Evolutionary conservation across 1,140 invertebrate genomes (phyloP).

Genomic region (Drosophila prosaltans): DNA sequence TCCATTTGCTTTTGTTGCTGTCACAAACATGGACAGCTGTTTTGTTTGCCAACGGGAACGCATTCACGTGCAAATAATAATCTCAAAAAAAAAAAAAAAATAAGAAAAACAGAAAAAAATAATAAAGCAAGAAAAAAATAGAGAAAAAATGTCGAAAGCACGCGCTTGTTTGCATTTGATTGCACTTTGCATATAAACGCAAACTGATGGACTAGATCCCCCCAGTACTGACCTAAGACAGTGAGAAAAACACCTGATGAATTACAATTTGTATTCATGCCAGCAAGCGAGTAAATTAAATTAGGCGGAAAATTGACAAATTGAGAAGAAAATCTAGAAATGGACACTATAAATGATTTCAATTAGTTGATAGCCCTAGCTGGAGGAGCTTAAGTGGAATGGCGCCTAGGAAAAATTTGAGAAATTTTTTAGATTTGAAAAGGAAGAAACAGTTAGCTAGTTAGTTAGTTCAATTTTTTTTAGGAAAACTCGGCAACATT

Average conservation of each 20-base stretch:
- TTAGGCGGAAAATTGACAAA: conserved; percentile 7
- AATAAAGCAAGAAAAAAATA: conserved; percentile 21
- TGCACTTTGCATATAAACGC: conserved; percentile 59
- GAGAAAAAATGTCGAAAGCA: conserved; percentile 48
- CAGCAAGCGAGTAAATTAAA: not conserved
- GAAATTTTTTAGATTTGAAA: no score
- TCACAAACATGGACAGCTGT: conserved; percentile 61
- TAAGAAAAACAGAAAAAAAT: conserved; percentile 29
- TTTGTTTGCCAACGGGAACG: conserved; percentile 33
- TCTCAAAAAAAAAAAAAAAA: conserved; percentile 17
- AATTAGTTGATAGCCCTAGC: not conserved
- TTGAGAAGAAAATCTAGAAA: conserved; percentile 1
- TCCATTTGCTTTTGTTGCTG: conserved; percentile 54
- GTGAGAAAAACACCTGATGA: conserved; percentile 15
- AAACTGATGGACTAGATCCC: conserved; percentile 24
- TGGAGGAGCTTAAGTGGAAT: not conserved
- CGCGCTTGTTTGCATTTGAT: conserved; percentile 78
- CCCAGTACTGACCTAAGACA: conserved; percentile 46
- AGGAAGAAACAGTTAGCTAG: no score
- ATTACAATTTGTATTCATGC: conserved; percentile 4
- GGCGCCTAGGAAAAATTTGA: no score
- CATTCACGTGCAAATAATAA: conserved; percentile 69
- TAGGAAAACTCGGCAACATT: no score
- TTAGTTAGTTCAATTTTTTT: no score
- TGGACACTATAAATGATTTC: not conserved